These are phyloP conservation scores for Hycleus cichorii DNA, from an alignment of 1,140 invertebrate species.

Conservation along the genomic window DNA sequence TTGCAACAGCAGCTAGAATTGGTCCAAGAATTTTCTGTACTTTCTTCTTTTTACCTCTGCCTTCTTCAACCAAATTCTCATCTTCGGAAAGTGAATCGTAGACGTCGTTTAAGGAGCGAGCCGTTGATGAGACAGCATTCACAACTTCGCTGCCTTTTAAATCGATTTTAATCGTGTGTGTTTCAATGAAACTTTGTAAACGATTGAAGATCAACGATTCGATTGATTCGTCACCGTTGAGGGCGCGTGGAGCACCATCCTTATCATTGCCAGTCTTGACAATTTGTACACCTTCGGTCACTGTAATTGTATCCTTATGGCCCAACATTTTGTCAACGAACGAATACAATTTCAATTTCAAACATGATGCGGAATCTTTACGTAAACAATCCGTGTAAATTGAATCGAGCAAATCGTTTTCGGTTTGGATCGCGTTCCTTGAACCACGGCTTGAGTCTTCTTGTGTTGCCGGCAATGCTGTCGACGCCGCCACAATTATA, in stretches of 20 bases:
- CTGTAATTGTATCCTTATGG: conserved; percentile 65
- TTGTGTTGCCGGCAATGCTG: conserved; percentile 51
- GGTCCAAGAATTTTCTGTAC: conserved; percentile 70
- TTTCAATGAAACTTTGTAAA: conserved; percentile 64
- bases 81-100: conserved; percentile 53
- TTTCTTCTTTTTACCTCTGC: conserved; percentile 74
- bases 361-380: conserved; percentile 71
- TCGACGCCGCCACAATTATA: conserved; percentile 45
- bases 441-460: conserved; percentile 45
- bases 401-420: conserved; percentile 67
- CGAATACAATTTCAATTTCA: conserved; percentile 77
- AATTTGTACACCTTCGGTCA: conserved; percentile 73
- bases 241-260: conserved; percentile 62
- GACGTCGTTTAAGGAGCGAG: conserved; percentile 64
- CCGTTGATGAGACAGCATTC: conserved; percentile 66
- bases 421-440: conserved; percentile 53
- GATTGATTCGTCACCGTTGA: conserved; percentile 54
- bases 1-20: conserved; percentile 60
- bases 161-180: conserved; percentile 75
- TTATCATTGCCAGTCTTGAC: conserved; percentile 61
- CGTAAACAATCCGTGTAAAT: conserved; percentile 68
- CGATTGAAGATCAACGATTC: conserved; percentile 60
- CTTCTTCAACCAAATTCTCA: conserved; percentile 53
- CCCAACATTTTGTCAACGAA: conserved; percentile 74
- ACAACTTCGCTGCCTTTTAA: conserved; percentile 76